Evolutionary conservation across 1,140 invertebrate species (phyloP).

Genomic region (Achatina immaculata): DNA sequence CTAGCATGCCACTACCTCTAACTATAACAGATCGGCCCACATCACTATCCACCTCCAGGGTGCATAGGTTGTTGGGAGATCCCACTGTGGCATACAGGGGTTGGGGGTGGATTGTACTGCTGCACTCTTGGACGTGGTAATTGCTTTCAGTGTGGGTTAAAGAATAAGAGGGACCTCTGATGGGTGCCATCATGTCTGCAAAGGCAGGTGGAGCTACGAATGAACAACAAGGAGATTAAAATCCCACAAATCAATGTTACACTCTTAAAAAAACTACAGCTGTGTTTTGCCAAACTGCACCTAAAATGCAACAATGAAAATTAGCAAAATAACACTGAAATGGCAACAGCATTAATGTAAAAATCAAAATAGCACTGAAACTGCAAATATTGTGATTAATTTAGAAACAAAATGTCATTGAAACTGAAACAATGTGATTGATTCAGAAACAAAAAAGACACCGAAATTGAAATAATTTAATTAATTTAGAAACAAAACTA

Average conservation of each 20-base stretch:
- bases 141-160: background rate
- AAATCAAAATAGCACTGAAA: background rate
- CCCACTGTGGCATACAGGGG: constrained; percentile 35
- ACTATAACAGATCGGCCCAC: constrained; percentile 46
- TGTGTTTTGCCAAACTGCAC: no score
- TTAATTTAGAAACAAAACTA: no score
- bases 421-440: background rate
- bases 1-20: constrained; percentile 50
- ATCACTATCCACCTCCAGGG: constrained; percentile 45
- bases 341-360: no score
- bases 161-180: constrained; percentile 2
- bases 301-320: no score
- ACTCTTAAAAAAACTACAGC: no score
- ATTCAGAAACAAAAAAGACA: background rate
- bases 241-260: background rate
- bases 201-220: constrained; percentile 37
- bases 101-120: constrained; percentile 45
- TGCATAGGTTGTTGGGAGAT: constrained; percentile 36
- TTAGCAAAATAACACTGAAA: no score
- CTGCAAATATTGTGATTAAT: background rate
- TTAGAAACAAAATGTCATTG: background rate
- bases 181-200: constrained; percentile 41
- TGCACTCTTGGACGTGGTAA: constrained; percentile 47
- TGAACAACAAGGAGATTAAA: background rate
- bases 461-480: no score